Evolutionary conservation across 2,888 invertebrate species (phyloP).

Genomic region (Brachypterus glaber): DNA sequence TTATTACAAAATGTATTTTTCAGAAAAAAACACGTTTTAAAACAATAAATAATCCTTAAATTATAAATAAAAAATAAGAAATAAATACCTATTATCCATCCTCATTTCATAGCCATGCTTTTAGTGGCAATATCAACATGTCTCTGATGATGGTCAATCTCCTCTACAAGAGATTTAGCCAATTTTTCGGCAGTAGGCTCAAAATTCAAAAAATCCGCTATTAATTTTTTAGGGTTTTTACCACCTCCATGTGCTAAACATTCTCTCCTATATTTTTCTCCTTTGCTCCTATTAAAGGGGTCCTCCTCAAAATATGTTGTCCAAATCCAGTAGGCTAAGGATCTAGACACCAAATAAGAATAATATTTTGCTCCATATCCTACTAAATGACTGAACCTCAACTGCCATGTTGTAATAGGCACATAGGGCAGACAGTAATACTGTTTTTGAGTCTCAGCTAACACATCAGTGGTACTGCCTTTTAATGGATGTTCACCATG

Average conservation of each 20-base stretch:
- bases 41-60: no score
- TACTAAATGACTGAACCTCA: constrained; percentile 90
- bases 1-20: no score
- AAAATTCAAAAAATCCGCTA: constrained; percentile 68
- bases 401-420: constrained; percentile 89
- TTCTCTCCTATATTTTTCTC: constrained; percentile 65
- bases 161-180: constrained; percentile 70
- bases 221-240: constrained; percentile 65
- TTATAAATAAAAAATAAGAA: no score
- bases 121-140: constrained; percentile 24
- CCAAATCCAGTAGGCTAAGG: constrained; percentile 91
- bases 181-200: constrained; percentile 67
- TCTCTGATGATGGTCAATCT: constrained; percentile 48
- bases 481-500: constrained; percentile 55
- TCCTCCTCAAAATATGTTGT: constrained; percentile 69
- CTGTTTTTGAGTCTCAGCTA: constrained; percentile 65
- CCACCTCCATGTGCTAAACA: constrained; percentile 84
- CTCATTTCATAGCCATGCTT: no score
- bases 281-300: constrained; percentile 68
- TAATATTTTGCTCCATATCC: constrained; percentile 99
- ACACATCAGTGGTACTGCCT: constrained; percentile 58
- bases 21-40: no score
- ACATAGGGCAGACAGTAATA: constrained; percentile 85
- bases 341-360: constrained; percentile 90
- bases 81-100: no score